Evolutionary conservation across 2,888 invertebrate genomes (phyloP).

Genomic region (Andrena hattorfiana): DNA sequence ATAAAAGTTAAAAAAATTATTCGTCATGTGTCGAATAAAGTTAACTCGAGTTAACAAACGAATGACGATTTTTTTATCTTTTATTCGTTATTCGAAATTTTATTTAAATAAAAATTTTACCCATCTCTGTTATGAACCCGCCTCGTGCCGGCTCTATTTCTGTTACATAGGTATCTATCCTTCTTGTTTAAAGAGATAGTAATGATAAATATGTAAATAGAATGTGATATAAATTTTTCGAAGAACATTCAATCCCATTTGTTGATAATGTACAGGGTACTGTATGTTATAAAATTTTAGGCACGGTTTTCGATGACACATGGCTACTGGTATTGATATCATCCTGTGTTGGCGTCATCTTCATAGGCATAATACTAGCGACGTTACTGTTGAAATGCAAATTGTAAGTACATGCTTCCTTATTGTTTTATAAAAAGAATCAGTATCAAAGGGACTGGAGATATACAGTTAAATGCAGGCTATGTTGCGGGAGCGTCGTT

Average conservation of each 20-base stretch:
- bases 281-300: constrained; percentile 81
- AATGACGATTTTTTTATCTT: too few relatives aligned
- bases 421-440: not conserved
- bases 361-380: constrained; percentile 92
- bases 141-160: too few relatives aligned
- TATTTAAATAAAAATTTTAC: too few relatives aligned
- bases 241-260: not conserved
- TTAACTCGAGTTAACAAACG: too few relatives aligned
- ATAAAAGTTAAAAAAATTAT: too few relatives aligned
- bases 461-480: not conserved
- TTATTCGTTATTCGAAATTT: too few relatives aligned
- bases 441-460: too few relatives aligned
- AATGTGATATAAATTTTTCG: not conserved
- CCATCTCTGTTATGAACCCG: too few relatives aligned
- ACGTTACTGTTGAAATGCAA: constrained; percentile 93
- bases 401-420: constrained; percentile 88
- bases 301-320: constrained; percentile 90
- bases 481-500: not conserved
- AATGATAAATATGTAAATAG: too few relatives aligned
- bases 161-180: too few relatives aligned
- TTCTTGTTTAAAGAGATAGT: too few relatives aligned
- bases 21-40: too few relatives aligned
- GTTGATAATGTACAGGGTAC: not conserved
- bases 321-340: constrained; percentile 93
- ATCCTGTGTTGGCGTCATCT: constrained; percentile 92